A percentile compares a stretch with the other conserved stretches of the same genome.
Evolutionary conservation across 2,797 vertebrate genomes (phyloP).

Genomic region (Sebastes cheni): DNA sequence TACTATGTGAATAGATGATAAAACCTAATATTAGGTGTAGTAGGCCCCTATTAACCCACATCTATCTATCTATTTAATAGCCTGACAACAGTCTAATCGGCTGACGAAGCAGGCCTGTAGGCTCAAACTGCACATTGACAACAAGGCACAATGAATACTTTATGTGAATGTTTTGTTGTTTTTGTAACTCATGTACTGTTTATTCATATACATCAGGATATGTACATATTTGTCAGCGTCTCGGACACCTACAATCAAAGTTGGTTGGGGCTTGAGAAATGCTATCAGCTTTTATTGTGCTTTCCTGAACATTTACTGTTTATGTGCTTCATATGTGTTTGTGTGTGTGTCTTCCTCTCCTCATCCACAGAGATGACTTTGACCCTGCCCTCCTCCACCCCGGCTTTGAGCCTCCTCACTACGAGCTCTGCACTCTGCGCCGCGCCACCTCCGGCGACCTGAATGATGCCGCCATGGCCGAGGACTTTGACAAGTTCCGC

Average conservation of each 20-base stretch:
- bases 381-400: slow-evolving; percentile 93
- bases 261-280: background rate
- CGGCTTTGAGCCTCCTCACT: slow-evolving; percentile 94
- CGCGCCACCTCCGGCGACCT: slow-evolving; percentile 79
- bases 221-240: background rate
- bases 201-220: no score
- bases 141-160: no score
- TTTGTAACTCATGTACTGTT: no score
- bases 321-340: background rate
- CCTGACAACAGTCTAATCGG: no score
- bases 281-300: background rate
- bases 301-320: background rate
- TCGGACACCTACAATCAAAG: background rate
- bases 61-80: no score
- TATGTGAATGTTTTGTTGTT: background rate
- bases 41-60: no score
- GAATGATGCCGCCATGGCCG: slow-evolving; percentile 85
- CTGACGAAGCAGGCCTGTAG: no score
- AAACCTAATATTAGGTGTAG: no score
- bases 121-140: no score
- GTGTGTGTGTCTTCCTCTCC: background rate
- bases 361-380: slow-evolving; percentile 86
- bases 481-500: slow-evolving; percentile 92
- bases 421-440: slow-evolving; percentile 93
- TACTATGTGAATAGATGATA: no score